Percentiles rank a stretch among this genome's conserved stretches.
phyloP scores from a whole-genome alignment of 2,888 invertebrate species.

The Troilus luridus region DNA sequence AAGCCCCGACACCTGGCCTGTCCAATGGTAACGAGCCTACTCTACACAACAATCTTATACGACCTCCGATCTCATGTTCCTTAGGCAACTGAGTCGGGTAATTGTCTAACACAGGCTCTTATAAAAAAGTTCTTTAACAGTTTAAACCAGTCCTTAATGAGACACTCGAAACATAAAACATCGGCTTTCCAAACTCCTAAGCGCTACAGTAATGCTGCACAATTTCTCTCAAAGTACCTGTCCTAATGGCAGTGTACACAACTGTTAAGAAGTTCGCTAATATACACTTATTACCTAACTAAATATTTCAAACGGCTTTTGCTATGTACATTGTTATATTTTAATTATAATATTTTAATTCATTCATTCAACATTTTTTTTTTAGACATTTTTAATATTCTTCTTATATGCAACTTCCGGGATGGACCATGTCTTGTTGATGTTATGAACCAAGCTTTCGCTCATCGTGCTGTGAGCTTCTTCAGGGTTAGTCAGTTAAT shows the following conservation, averaged over 20 bases:
- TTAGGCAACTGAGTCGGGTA: neutral
- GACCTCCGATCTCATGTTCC: neutral
- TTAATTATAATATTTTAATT: too few relatives aligned
- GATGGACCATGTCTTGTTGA: too few relatives aligned
- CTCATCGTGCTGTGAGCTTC: too few relatives aligned
- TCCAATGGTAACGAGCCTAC: neutral
- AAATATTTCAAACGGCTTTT: too few relatives aligned
- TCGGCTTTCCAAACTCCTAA: neutral
- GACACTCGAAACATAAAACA: neutral
- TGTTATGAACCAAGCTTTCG: too few relatives aligned
- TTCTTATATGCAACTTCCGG: too few relatives aligned
- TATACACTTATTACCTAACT: neutral
- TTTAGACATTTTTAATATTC: too few relatives aligned
- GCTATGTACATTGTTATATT: too few relatives aligned
- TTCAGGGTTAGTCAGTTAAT: too few relatives aligned
- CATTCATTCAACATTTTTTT: too few relatives aligned
- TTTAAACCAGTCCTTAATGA: conserved; percentile 8
- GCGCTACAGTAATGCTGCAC: neutral
- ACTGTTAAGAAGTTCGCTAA: neutral
- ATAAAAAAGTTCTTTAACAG: neutral
- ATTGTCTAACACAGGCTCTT: neutral
- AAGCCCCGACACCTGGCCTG: neutral
- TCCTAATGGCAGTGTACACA: neutral
- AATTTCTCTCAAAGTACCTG: neutral
- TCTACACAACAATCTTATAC: neutral